Evolutionary conservation across 2,113 vertebrate species (phyloP).

Genomic region (Notarius quadriscutis): DNA sequence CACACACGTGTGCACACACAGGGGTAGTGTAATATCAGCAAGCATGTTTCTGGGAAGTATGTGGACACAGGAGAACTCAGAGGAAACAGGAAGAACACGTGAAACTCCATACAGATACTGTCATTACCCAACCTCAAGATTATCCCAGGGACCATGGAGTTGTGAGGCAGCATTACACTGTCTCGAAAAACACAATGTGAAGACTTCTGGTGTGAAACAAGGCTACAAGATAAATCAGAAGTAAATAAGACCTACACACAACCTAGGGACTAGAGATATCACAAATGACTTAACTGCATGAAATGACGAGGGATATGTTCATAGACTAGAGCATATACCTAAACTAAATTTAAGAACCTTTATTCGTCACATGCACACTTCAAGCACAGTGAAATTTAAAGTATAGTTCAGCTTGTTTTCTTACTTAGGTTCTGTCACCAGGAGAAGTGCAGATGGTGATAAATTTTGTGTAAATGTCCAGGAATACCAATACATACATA

Average conservation of each 20-base stretch:
- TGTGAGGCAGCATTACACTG: background rate
- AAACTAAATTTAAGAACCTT: too few relatives aligned
- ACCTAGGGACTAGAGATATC: background rate
- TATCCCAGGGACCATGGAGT: background rate
- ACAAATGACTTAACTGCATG: background rate
- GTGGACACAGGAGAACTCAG: background rate
- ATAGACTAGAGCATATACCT: background rate
- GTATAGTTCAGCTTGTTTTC: constrained; percentile 9
- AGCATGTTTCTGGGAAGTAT: background rate
- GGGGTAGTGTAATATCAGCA: background rate
- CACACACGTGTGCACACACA: too few relatives aligned
- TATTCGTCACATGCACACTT: too few relatives aligned
- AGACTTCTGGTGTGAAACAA: background rate
- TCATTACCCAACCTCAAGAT: background rate
- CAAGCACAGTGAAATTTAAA: too few relatives aligned
- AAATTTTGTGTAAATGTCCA: background rate
- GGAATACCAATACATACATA: background rate
- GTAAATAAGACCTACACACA: background rate
- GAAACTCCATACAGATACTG: background rate
- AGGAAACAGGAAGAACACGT: background rate
- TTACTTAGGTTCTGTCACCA: background rate
- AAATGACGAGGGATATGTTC: background rate
- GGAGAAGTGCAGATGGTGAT: constrained; percentile 46
- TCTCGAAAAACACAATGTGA: background rate
- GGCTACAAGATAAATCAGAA: background rate